phyloP scores from a whole-genome alignment of 2,113 vertebrate genomes.

The Megaleporinus macrocephalus region DNA sequence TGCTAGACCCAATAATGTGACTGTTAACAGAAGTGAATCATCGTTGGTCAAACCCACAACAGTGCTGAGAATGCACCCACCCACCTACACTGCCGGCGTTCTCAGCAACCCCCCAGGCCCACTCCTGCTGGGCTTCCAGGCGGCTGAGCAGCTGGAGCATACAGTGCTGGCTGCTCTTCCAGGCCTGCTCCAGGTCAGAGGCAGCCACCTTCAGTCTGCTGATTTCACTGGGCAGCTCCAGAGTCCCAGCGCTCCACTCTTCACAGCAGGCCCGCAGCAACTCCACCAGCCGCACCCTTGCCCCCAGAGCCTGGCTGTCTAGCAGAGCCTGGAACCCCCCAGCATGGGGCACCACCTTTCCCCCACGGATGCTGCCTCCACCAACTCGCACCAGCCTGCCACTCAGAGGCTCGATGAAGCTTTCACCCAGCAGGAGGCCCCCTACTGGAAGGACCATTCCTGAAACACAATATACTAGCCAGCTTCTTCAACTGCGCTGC shows the following conservation, averaged over 20 bases:
- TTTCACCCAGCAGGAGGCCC: conserved; percentile 82
- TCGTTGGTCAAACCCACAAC: background rate
- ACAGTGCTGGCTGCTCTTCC: conserved; percentile 73
- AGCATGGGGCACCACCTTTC: conserved; percentile 69
- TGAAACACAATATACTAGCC: conserved; percentile 51
- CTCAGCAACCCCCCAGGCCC: conserved; percentile 65
- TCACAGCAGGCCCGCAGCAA: conserved; percentile 45
- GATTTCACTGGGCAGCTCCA: conserved; percentile 55
- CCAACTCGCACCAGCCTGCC: conserved; percentile 71
- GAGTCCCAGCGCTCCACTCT: conserved; percentile 29
- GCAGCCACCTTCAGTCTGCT: conserved; percentile 66
- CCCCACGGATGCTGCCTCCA: conserved; percentile 72
- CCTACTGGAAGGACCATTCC: conserved; percentile 84
- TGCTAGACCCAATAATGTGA: background rate
- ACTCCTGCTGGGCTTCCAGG: conserved; percentile 73
- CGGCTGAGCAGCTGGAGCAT: conserved; percentile 74
- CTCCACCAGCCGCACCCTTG: conserved; percentile 32
- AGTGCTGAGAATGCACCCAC: conserved; percentile 60
- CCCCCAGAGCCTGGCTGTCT: conserved; percentile 72
- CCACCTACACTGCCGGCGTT: conserved; percentile 80
- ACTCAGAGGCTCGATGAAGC: conserved; percentile 84
- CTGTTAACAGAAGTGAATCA: background rate
- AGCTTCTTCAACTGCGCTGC: too few species aligned
- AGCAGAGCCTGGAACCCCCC: conserved; percentile 81
- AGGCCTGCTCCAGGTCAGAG: conserved; percentile 72